Base-by-base conservation (phyloP, 2,888 invertebrate genomes). In the Odontomyia ornata region DNA sequence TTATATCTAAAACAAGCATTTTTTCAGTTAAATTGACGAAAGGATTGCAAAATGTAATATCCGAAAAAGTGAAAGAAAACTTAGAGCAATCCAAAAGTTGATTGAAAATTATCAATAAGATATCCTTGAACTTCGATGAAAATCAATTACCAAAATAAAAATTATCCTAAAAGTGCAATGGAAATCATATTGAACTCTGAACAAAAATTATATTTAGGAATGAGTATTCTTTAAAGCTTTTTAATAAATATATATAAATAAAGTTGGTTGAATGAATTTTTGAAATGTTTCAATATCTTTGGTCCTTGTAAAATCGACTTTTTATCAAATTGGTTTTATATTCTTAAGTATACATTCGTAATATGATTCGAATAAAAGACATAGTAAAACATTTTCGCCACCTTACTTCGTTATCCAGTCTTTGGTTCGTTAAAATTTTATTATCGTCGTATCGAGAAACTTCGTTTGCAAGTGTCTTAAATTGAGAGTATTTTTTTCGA, bases 1-100 rank as follows among this genome's bases (percentile, higher is more conserved):
- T n/a, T n/a, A n/a, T 18, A 21, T 30, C 7, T 36, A 27, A 65
- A 65, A 9, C 11, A 4, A n/a, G 21, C 13, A 30, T 43, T 25
- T 25, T 46, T 69, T 69, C 69, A 69, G 69, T 69, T 69, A 13
- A 43, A 30, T 47, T 47, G 23, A 18, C 9, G 11, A 69, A 21
- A n/a, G 69, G 43, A 25, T 25, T 47, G 69, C 23, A 69, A 46
- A 47, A 69, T 30, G 27, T 28, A 15, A 30, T 25, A 11, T 21
- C 13, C 9, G 43, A 67, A 43, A 27, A 60, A 60, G 2, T 25
- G 60, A 60, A 60, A 23, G 7, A 23, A 7, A 7, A 60, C 4
- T n/a, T n/a, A 15, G 52, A 52, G n/a, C n/a, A 52, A 52, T n/a
- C 13, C 4, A 9, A 52, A 4, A 52, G 13, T 52, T 52, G 15